These are phyloP conservation scores for Aegithalos caudatus DNA, from an alignment of 2,113 vertebrate species.

Conservation along the genomic window DNA sequence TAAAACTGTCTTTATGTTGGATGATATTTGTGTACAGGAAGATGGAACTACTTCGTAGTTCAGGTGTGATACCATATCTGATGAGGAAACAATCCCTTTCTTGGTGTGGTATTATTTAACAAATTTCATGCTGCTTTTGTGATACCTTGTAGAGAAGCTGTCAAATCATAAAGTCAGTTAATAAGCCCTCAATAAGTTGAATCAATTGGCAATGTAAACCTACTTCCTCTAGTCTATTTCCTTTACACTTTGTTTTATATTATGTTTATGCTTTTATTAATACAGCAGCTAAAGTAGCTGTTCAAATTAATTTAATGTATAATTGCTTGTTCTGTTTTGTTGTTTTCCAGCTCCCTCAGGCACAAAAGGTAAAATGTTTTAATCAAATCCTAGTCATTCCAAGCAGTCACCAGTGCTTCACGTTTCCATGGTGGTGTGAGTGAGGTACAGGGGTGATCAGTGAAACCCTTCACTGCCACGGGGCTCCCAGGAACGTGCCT, in stretches of 20 bases:
- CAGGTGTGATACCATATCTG: neutral
- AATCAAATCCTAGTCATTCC: conserved; percentile 68
- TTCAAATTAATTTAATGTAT: conserved; percentile 49
- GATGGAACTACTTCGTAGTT: neutral
- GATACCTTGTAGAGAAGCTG: neutral
- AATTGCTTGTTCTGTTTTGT: conserved; percentile 72
- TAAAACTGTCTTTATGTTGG: neutral
- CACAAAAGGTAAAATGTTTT: conserved; percentile 90
- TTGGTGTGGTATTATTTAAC: neutral
- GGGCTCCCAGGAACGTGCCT: neutral
- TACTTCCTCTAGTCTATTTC: neutral
- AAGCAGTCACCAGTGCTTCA: conserved; percentile 61
- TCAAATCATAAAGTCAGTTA: neutral
- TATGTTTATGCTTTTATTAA: conserved; percentile 5
- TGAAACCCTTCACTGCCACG: conserved; percentile 44
- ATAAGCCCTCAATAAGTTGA: neutral
- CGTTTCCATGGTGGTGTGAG: conserved; percentile 53
- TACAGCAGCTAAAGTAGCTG: conserved; percentile 9
- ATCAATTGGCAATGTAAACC: neutral
- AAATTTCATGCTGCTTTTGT: neutral
- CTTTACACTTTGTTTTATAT: neutral
- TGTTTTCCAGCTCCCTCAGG: conserved; percentile 93
- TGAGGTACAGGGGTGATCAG: conserved; percentile 62
- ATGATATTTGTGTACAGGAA: conserved; percentile 39
- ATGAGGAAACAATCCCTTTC: neutral